These are phyloP conservation scores for Lethocerus indicus DNA, from an alignment of 1,140 invertebrate genomes.

Conservation along the genomic window DNA sequence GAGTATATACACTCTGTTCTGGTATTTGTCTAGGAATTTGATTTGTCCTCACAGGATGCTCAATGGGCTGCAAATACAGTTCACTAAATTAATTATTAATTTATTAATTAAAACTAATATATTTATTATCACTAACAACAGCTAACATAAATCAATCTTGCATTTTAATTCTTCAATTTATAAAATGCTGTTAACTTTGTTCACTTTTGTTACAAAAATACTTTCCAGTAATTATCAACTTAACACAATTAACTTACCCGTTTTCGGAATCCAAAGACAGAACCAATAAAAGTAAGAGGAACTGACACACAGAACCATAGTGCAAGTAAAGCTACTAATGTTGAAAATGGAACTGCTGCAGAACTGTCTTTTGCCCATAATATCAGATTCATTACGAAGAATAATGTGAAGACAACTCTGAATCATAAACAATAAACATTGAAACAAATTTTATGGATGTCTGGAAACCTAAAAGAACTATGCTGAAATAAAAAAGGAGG, in stretches of 20 bases:
- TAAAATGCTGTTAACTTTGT: too few species aligned
- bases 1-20: slow-evolving; percentile 93
- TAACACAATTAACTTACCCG: slow-evolving; percentile 39
- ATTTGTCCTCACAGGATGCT: slow-evolving; percentile 95
- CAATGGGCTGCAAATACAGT: slow-evolving; percentile 50
- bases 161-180: not conserved
- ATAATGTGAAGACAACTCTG: slow-evolving; percentile 85
- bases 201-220: not conserved
- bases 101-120: not conserved
- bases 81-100: not conserved
- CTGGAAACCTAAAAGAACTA: not conserved
- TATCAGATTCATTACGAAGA: slow-evolving; percentile 93
- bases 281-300: slow-evolving; percentile 92
- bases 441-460: too few species aligned
- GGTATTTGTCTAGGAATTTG: slow-evolving; percentile 98
- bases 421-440: slow-evolving; percentile 22
- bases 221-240: not conserved
- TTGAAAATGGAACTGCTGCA: slow-evolving; percentile 91
- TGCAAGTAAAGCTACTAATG: slow-evolving; percentile 87
- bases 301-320: slow-evolving; percentile 98
- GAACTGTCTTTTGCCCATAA: slow-evolving; percentile 90
- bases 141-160: not conserved
- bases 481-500: too few species aligned
- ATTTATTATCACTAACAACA: not conserved
- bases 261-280: slow-evolving; percentile 96